phyloP scores from a whole-genome alignment of 1,140 invertebrate genomes.

The Subanguina moxae region DNA sequence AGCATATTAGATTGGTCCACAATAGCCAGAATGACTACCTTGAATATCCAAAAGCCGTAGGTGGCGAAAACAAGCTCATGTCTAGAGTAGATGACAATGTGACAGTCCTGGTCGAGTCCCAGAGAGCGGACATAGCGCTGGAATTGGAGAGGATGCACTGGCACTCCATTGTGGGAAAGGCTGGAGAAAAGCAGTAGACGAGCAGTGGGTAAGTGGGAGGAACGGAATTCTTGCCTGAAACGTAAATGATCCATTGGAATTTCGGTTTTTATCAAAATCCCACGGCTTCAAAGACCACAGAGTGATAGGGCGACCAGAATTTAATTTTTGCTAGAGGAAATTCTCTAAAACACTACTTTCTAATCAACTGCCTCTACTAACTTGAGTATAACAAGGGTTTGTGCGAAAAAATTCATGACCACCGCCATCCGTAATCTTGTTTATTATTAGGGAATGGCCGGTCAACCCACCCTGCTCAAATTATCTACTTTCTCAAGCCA shows the following conservation, averaged over 20 bases:
- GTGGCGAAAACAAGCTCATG: conserved; percentile 52
- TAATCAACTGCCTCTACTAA: too few species aligned
- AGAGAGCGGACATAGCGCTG: conserved; percentile 51
- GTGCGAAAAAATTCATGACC: too few species aligned
- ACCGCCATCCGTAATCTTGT: too few species aligned
- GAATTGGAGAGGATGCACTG: conserved; percentile 59
- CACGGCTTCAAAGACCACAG: too few species aligned
- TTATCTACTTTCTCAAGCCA: too few species aligned
- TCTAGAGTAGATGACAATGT: conserved; percentile 52
- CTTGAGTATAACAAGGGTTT: too few species aligned
- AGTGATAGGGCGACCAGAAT: too few species aligned
- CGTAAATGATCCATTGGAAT: neutral
- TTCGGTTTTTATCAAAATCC: too few species aligned
- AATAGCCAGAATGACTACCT: conserved; percentile 32
- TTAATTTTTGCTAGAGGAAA: too few species aligned
- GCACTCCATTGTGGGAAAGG: conserved; percentile 53
- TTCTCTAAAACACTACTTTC: too few species aligned
- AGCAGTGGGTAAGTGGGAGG: conserved; percentile 12
- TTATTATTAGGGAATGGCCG: too few species aligned
- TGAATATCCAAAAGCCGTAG: conserved; percentile 57
- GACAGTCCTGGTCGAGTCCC: conserved; percentile 53
- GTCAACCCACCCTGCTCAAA: too few species aligned
- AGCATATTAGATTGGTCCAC: conserved; percentile 21
- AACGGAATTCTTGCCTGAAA: conserved; percentile 11
- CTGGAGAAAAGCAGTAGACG: conserved; percentile 50